Percentiles rank a stretch among this genome's conserved stretches.
Conservation (phyloP, 2,888 invertebrate species). For the Polydrusus tereticollis region DNA sequence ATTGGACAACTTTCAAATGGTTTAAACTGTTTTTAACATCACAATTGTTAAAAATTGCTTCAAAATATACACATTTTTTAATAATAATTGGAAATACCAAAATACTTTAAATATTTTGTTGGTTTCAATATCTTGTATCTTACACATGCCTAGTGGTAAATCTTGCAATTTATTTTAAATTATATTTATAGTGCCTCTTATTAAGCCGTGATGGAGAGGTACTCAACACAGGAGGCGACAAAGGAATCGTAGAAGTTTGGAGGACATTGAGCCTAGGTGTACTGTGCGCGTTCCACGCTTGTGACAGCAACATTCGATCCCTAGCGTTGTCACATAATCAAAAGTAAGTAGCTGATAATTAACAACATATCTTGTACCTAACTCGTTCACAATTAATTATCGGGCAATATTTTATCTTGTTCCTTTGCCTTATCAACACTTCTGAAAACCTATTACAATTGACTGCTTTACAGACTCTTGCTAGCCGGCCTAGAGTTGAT, state of each 20-base stretch:
- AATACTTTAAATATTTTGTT: too few species aligned
- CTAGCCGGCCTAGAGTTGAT: conserved; percentile 95
- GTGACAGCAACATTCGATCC: conserved; percentile 94
- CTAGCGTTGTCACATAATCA: conserved; percentile 98
- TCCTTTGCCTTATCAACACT: not conserved
- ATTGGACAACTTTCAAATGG: too few species aligned
- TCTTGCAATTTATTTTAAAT: conserved; percentile 3
- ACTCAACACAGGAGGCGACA: conserved; percentile 96
- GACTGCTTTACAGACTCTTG: conserved; percentile 83
- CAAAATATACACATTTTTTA: too few species aligned
- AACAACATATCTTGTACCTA: too few species aligned
- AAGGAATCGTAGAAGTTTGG: conserved; percentile 98
- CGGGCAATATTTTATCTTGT: too few species aligned
- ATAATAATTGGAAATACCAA: too few species aligned
- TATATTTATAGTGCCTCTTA: conserved; percentile 80
- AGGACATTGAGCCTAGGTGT: conserved; percentile 96
- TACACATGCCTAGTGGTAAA: too few species aligned
- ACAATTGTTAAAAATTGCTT: too few species aligned
- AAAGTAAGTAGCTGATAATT: conserved; percentile 80
- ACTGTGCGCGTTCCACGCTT: conserved; percentile 97
- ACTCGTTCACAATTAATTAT: conserved; percentile 25
- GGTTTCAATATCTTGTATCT: too few species aligned
- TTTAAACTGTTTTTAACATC: too few species aligned
- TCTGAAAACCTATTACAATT: too few species aligned
- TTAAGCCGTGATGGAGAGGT: conserved; percentile 99